Evolutionary conservation across 2,113 vertebrate genomes (phyloP).

Genomic region (Oncorhynchus gorbuscha): DNA sequence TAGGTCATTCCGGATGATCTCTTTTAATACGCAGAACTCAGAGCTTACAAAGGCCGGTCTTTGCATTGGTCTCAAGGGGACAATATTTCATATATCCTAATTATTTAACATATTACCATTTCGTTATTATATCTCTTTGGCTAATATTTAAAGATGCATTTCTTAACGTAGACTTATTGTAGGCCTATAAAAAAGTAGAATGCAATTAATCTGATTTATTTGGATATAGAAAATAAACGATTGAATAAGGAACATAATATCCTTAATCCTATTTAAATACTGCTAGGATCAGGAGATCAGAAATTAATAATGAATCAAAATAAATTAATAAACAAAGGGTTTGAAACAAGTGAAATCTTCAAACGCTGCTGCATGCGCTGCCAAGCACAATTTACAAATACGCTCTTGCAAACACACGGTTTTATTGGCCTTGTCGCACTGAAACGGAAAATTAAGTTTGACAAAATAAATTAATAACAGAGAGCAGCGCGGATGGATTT

Average conservation of each 20-base stretch:
- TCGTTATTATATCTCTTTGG: background rate
- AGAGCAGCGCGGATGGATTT: conserved; percentile 10
- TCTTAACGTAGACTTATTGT: background rate
- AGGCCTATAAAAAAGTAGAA: background rate
- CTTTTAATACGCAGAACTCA: background rate
- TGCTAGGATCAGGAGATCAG: conserved; percentile 17
- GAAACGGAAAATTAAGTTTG: conserved; percentile 52
- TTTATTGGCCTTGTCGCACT: conserved; percentile 48
- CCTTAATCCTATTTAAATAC: conserved; percentile 17
- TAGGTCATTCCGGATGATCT: conserved; percentile 15
- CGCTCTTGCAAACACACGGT: conserved; percentile 29
- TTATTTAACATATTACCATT: background rate
- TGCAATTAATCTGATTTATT: too few relatives aligned
- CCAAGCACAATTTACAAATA: conserved; percentile 47
- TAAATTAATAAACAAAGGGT: conserved; percentile 28
- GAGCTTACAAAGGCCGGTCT: background rate
- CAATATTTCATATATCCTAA: conserved; percentile 36
- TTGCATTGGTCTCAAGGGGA: conserved; percentile 40
- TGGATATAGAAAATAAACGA: too few relatives aligned
- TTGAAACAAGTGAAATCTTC: conserved; percentile 44
- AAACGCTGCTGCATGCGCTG: conserved; percentile 20
- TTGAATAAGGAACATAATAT: background rate
- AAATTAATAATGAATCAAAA: conserved; percentile 8
- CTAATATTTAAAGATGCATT: background rate
- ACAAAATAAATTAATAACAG: conserved; percentile 63